Percentiles rank a stretch among this genome's conserved stretches.
Evolutionary conservation across 2,888 invertebrate genomes (phyloP).

Genomic region (Eupithecia subfuscata): DNA sequence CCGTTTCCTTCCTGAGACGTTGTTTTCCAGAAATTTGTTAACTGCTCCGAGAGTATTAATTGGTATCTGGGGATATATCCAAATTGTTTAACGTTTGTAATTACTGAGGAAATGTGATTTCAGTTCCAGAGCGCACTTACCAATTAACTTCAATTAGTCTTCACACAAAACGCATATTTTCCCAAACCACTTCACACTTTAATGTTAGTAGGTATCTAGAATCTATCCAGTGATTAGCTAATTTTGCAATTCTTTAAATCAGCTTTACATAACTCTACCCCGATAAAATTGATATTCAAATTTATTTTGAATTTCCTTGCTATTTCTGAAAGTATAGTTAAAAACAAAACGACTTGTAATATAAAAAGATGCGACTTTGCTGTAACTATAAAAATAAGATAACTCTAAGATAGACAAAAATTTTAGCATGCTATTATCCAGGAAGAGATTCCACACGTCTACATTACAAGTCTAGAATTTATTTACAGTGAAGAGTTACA

Average conservation of each 20-base stretch:
- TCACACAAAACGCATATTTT: neutral
- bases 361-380: neutral
- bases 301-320: too few species aligned
- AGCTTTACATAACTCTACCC: neutral
- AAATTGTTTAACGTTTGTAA: neutral
- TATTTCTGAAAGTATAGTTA: too few species aligned
- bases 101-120: neutral
- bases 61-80: constrained; percentile 82
- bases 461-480: neutral
- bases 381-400: neutral
- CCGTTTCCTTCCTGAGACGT: constrained; percentile 65
- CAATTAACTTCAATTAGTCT: neutral
- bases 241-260: neutral
- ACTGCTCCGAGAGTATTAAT: constrained; percentile 87
- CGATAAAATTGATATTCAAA: neutral
- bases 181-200: neutral
- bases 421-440: neutral
- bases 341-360: neutral
- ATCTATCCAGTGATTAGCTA: neutral
- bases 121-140: neutral
- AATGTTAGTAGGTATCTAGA: constrained; percentile 2
- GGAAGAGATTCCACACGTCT: neutral
- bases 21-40: constrained; percentile 85
- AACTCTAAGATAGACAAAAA: neutral
- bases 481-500: neutral